Percentiles rank a stretch among this genome's conserved stretches.
Evolutionary conservation across 2,797 vertebrate genomes (phyloP).

Genomic region (Myioborus miniatus): DNA sequence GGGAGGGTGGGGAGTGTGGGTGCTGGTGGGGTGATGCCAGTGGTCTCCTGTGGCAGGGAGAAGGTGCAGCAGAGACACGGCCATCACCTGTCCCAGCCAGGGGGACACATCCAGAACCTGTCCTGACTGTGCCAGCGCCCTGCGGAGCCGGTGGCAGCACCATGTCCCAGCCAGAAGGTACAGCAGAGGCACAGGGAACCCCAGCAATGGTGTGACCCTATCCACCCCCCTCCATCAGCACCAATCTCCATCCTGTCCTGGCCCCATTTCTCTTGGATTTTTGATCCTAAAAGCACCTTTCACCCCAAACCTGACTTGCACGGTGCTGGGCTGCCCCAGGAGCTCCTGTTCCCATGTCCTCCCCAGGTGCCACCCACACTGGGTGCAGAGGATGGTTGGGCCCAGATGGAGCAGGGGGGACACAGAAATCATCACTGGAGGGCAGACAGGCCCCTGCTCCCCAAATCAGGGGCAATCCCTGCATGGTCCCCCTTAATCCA

Average conservation of each 20-base stretch:
- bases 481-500: background rate
- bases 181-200: background rate
- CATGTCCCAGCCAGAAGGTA: constrained; percentile 52
- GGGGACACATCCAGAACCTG: background rate
- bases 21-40: rapidly evolving
- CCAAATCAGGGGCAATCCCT: background rate
- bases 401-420: background rate
- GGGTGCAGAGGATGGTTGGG: rapidly evolving
- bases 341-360: background rate
- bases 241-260: background rate
- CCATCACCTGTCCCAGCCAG: rapidly evolving
- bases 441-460: background rate
- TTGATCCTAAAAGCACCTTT: background rate
- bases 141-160: background rate
- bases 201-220: background rate
- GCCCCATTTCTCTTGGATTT: rapidly evolving
- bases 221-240: rapidly evolving
- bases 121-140: background rate
- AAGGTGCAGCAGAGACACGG: rapidly evolving
- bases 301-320: background rate
- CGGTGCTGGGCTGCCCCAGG: background rate
- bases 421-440: background rate
- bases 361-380: rapidly evolving
- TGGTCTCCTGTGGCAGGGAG: background rate
- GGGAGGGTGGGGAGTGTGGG: rapidly evolving